phyloP scores from a whole-genome alignment of 2,888 invertebrate species.

The Troides helena region DNA sequence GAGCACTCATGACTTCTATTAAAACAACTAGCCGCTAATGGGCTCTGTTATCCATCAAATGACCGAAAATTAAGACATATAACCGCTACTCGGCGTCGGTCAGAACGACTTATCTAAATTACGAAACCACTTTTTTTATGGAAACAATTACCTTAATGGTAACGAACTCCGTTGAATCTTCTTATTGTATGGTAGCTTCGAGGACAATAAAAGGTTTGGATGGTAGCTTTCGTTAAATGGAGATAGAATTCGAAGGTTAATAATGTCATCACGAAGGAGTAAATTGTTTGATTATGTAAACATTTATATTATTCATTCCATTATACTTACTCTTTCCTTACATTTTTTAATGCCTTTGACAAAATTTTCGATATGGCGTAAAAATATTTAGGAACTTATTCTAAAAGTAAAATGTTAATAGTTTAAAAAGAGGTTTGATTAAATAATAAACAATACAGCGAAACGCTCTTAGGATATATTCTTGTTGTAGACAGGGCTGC shows the following conservation, averaged over 20 bases:
- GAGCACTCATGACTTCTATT: slow-evolving; percentile 64
- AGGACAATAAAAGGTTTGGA: slow-evolving; percentile 16
- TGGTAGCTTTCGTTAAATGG: slow-evolving; percentile 10
- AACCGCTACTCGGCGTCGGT: slow-evolving; percentile 38
- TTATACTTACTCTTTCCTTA: background rate
- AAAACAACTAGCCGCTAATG: slow-evolving; percentile 68
- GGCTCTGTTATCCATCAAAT: slow-evolving; percentile 68
- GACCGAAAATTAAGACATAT: slow-evolving; percentile 59
- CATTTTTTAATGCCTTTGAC: background rate
- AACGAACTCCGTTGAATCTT: slow-evolving; percentile 32
- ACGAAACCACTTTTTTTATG: slow-evolving; percentile 53
- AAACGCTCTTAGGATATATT: no score
- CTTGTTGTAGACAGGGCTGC: no score
- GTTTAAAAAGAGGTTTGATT: no score
- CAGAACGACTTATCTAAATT: slow-evolving; percentile 56
- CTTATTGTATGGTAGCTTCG: background rate
- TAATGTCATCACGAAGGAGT: background rate
- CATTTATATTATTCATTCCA: background rate
- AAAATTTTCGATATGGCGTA: no score
- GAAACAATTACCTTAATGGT: slow-evolving; percentile 50
- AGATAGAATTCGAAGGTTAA: slow-evolving; percentile 9
- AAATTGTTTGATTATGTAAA: background rate
- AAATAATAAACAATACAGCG: no score
- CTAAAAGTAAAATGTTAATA: no score
- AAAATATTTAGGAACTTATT: no score